These are phyloP conservation scores for Scaptomyza flava DNA, from an alignment of 2,888 invertebrate genomes.

Conservation along the genomic window DNA sequence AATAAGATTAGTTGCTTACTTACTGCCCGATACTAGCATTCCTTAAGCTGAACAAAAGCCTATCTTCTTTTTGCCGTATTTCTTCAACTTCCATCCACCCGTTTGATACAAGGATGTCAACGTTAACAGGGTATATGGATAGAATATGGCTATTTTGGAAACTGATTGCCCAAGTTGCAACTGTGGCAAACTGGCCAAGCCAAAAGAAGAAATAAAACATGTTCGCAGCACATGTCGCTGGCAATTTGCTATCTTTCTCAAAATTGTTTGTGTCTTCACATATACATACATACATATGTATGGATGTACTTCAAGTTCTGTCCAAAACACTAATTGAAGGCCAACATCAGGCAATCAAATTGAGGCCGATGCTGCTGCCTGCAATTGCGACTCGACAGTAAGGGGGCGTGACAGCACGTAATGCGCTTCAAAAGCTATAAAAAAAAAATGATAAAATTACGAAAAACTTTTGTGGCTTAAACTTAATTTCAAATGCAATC, in stretches of 20 bases:
- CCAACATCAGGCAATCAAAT: constrained; percentile 38
- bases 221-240: constrained; percentile 63
- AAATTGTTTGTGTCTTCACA: constrained; percentile 53
- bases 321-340: constrained; percentile 71
- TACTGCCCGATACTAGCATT: too few species aligned
- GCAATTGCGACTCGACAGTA: background rate
- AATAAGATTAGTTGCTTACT: too few species aligned
- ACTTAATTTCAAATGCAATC: background rate
- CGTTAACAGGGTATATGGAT: constrained; percentile 28
- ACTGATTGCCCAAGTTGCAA: constrained; percentile 61
- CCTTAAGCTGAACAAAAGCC: too few species aligned
- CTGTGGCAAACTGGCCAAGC: constrained; percentile 20
- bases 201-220: constrained; percentile 8
- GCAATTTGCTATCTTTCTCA: constrained; percentile 53
- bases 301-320: constrained; percentile 5
- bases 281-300: constrained; percentile 11
- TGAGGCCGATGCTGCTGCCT: constrained; percentile 1
- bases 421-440: constrained; percentile 2
- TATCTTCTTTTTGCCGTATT: too few species aligned
- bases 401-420: constrained; percentile 43
- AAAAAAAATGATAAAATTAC: background rate
- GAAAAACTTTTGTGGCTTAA: background rate
- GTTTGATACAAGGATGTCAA: accelerated
- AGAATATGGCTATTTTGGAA: constrained; percentile 16
- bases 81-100: background rate